Conservation (phyloP, 2,797 vertebrate genomes). For the Sebastiscus albofasciatus region DNA sequence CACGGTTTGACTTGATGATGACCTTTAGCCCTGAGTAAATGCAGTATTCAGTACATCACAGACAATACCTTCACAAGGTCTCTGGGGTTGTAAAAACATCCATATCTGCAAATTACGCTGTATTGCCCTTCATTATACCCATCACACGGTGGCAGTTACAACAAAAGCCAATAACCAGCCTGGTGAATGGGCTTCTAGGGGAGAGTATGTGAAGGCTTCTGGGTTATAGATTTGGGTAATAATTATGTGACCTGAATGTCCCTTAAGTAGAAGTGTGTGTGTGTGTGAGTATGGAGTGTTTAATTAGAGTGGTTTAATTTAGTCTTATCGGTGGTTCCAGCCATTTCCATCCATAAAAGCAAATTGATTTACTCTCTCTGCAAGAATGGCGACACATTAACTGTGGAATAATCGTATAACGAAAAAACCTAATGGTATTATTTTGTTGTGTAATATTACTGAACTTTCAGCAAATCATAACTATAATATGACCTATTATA, state of each 20-base stretch:
- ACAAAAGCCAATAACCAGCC: conserved; percentile 24
- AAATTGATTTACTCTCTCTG: conserved; percentile 10
- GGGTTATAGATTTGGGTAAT: conserved; percentile 25
- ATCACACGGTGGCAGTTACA: not conserved
- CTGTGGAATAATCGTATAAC: not conserved
- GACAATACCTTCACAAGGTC: conserved; percentile 8
- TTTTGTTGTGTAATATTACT: not conserved
- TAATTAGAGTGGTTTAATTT: conserved; percentile 20
- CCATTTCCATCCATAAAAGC: not conserved
- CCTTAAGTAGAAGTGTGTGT: not conserved
- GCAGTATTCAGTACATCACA: not conserved
- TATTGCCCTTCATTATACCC: conserved; percentile 10
- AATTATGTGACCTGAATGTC: conserved; percentile 42
- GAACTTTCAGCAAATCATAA: not conserved
- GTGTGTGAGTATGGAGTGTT: not conserved
- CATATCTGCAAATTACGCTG: conserved; percentile 2
- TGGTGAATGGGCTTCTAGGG: not conserved
- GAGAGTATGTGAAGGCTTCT: not conserved
- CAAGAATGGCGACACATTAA: conserved; percentile 2
- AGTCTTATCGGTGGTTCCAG: conserved; percentile 20
- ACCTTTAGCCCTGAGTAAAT: conserved; percentile 17
- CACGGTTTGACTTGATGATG: not conserved
- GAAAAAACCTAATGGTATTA: not conserved
- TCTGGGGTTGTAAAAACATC: conserved; percentile 14
- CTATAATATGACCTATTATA: not conserved